Evolutionary conservation across 2,113 vertebrate genomes (phyloP), one percentile per base, ranked within the genome.

Genomic region (Paratilapia polleni): DNA sequence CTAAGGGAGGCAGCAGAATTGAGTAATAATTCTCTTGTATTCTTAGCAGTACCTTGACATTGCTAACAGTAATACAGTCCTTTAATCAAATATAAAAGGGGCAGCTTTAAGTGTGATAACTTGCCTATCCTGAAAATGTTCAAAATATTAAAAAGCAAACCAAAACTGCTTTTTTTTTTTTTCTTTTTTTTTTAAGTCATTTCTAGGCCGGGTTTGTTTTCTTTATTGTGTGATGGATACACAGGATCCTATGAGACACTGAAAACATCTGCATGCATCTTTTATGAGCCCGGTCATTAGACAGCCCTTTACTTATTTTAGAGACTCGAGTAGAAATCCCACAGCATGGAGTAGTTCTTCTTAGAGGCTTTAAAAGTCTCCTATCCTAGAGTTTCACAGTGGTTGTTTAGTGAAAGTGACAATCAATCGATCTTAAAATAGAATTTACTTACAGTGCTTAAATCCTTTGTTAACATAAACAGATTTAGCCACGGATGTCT

Each of bases 181-280:
- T n/a, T n/a, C n/a, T n/a, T n/a, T n/a, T n/a, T n/a, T n/a, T n/a
- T n/a, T n/a, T n/a, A n/a, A 36, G 36, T 36, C 4, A 36, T 36
- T 36, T 7, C 36, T 36, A 36, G 6, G 36, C 6, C 36, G 6
- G 36, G 36, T 36, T 36, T 36, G 6, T 4, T 36, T 36, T 36
- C 3, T 60, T 8, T 52, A 70, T 15, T 41, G 34, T 13, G 4
- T 2, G 12, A 24, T 14, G 4, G n/a, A 41, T n/a, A 9, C 13
- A 41, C n/a, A 43, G n/a, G 12, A 60, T 26, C 66, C 36, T 41
- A 22, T 17, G 5, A 49, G 26, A 61, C n/a, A 22, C 43, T 58
- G 74, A 62, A 79, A 80, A 43, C 24, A 80, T 54, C 24, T 59
- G 3, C 24, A 11, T 66, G 41, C 81, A 80, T 84, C 34, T 70